Conservation (phyloP, 1,140 invertebrate species). For the Bombyx mandarina region DNA sequence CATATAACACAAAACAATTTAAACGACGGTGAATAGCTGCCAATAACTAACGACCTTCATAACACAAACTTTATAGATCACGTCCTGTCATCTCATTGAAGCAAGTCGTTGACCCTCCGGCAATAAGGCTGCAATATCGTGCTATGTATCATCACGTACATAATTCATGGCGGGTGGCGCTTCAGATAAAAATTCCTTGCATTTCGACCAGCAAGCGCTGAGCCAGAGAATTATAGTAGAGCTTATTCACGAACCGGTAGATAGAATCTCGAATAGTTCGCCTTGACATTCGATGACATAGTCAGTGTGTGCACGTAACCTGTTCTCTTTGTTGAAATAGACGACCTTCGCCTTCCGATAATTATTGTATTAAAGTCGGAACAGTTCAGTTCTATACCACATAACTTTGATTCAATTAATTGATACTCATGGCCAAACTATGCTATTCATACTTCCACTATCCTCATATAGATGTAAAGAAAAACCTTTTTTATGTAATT, state of each 20-base stretch:
- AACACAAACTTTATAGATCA: slow-evolving; percentile 3
- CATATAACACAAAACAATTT: too few relatives aligned
- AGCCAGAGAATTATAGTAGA: slow-evolving; percentile 13
- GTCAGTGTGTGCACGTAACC: slow-evolving; percentile 2
- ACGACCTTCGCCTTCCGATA: too few relatives aligned
- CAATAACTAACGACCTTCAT: too few relatives aligned
- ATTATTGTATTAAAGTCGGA: too few relatives aligned
- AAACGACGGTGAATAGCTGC: too few relatives aligned
- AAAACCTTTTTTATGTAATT: too few relatives aligned
- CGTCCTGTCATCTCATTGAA: slow-evolving; percentile 2
- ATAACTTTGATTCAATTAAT: too few relatives aligned
- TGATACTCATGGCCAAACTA: too few relatives aligned
- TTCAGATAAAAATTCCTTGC: slow-evolving; percentile 49
- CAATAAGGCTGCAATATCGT: slow-evolving; percentile 10
- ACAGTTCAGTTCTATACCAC: too few relatives aligned
- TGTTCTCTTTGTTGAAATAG: too few relatives aligned
- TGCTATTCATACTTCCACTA: too few relatives aligned
- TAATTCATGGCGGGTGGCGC: slow-evolving; percentile 48
- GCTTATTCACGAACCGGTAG: slow-evolving; percentile 16
- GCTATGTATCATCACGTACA: slow-evolving; percentile 31
- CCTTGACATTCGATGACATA: slow-evolving; percentile 16
- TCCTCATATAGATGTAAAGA: too few relatives aligned
- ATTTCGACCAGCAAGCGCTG: slow-evolving; percentile 23
- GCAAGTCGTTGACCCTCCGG: slow-evolving; percentile 6
- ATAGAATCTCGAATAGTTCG: slow-evolving; percentile 13